Evolutionary conservation across 2,888 invertebrate species (phyloP).

Genomic region (Parnassius smintheus): DNA sequence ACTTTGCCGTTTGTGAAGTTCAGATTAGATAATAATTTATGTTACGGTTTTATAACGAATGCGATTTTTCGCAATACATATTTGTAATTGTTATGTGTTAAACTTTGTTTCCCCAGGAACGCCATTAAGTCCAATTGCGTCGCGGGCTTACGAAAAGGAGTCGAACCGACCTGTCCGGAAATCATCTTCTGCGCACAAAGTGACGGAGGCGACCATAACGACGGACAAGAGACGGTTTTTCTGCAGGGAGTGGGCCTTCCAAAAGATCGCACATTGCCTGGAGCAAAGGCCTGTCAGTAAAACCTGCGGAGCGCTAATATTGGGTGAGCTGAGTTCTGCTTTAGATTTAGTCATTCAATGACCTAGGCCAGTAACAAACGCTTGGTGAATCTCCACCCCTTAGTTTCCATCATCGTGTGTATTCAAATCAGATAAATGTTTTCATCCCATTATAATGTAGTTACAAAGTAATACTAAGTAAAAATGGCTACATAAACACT

Average conservation of each 20-base stretch:
- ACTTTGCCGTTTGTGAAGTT: too few species aligned
- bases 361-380: too few species aligned
- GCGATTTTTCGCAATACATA: too few species aligned
- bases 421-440: too few species aligned
- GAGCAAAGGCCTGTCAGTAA: slow-evolving; percentile 93
- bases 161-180: slow-evolving; percentile 62
- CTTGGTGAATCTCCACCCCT: too few species aligned
- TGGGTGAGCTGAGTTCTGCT: slow-evolving; percentile 76
- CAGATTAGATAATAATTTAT: too few species aligned
- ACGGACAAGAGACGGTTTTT: slow-evolving; percentile 89
- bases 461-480: too few species aligned
- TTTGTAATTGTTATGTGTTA: background rate
- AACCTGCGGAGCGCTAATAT: slow-evolving; percentile 92
- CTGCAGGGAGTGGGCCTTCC: slow-evolving; percentile 97
- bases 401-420: too few species aligned
- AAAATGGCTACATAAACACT: too few species aligned
- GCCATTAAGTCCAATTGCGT: slow-evolving; percentile 59
- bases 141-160: slow-evolving; percentile 51
- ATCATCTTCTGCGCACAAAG: slow-evolving; percentile 66
- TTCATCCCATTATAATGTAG: too few species aligned
- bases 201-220: slow-evolving; percentile 61
- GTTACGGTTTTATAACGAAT: too few species aligned
- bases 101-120: slow-evolving; percentile 43
- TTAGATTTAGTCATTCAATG: background rate
- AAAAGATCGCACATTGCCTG: slow-evolving; percentile 94